Evolutionary conservation across 2,797 vertebrate genomes (phyloP), one percentile per base, ranked within the genome.

Genomic region (Myotis findleyi): DNA sequence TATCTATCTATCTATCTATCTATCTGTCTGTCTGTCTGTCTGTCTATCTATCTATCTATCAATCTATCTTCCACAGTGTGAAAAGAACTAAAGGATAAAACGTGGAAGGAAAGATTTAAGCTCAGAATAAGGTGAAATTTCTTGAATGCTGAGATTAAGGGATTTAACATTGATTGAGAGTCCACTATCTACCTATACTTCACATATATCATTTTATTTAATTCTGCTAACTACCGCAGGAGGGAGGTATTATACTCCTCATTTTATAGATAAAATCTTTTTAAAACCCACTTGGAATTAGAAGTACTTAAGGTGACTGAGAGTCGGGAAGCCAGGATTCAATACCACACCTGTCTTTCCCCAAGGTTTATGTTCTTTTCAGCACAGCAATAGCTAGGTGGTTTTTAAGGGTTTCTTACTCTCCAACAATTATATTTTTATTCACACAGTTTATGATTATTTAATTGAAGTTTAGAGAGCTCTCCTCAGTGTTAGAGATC

Each of bases 51-150:
- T 75, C 57, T 20, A 36, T 25, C 49, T 47, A 33, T 33, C 33
- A 2, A 33, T 33, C 33, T 33, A 36, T 36, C 41, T 87, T 88
- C 33, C 23, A 55, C 38, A 84, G 44, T 75, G 33, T 92, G 14
- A 18, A 33, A 33, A 33, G 33, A 33, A 33, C 33, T 33, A 33
- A 33, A 95, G 77, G 30, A 73, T 47, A 85, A 91, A 95, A 68
- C n/a, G 10, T 88, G 55, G 64, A 38, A 80, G 49, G 25, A 86
- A 93, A 72, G 30, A 88, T 91, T 86, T 93, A 95, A 96, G 13
- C 30, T 71, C 27, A 86, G 79, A 83, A 66, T 77, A 92, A 82
- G 30, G 27, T 25, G 82, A 44, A 94, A 76, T 79, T 84, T 77
- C 20, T 79, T 83, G 51, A 92, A 36, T 79, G 17, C 55, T 95